Evolutionary conservation across 1,140 invertebrate species (phyloP).

Genomic region (Palaemon carinicauda): DNA sequence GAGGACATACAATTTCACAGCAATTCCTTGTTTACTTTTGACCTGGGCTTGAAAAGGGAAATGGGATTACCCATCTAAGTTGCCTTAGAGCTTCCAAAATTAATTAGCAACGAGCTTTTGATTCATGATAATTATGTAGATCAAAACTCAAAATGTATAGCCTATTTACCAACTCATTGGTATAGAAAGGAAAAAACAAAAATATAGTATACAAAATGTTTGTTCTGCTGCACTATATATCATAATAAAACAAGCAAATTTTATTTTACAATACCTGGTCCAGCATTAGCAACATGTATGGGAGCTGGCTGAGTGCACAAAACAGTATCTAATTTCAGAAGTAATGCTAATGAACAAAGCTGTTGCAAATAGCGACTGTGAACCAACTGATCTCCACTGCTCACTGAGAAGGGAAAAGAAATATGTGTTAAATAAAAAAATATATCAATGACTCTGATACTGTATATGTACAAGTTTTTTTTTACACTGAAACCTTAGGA

Average conservation of each 20-base stretch:
- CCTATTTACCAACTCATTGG: no score
- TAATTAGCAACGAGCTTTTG: no score
- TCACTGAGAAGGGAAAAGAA: slow-evolving; percentile 61
- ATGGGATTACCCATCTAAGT: no score
- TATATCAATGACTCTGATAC: not conserved
- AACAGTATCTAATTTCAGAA: slow-evolving; percentile 69
- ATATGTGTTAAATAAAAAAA: not conserved
- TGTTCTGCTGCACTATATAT: not conserved
- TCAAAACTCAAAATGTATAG: no score
- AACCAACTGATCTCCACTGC: slow-evolving; percentile 71
- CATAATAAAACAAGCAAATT: not conserved
- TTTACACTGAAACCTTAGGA: not conserved
- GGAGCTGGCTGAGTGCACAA: slow-evolving; percentile 68
- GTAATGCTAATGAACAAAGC: slow-evolving; percentile 69
- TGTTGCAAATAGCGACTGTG: slow-evolving; percentile 73
- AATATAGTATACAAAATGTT: no score
- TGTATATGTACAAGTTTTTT: no score
- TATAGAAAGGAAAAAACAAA: no score
- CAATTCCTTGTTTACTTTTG: no score
- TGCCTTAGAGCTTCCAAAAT: not conserved
- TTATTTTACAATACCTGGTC: slow-evolving; percentile 34
- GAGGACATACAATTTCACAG: no score
- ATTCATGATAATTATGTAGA: no score
- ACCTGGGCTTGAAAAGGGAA: no score
- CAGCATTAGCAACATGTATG: slow-evolving; percentile 64